A percentile compares a stretch with the other conserved stretches of the same genome.
Evolutionary conservation across 2,113 vertebrate genomes (phyloP).

Genomic region (Zapus hudsonius): DNA sequence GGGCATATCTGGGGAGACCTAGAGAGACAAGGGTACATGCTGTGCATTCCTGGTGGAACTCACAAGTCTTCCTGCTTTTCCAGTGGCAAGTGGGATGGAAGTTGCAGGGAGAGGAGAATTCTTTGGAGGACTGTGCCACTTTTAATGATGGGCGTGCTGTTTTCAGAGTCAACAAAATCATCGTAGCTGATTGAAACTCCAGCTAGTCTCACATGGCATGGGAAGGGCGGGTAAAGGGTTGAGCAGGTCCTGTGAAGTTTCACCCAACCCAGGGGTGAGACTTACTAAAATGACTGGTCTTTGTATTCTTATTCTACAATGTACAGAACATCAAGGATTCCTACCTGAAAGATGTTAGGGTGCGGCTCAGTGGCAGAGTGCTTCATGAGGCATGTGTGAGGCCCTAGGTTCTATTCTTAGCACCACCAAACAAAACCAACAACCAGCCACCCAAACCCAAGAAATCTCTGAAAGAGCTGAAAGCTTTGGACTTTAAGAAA

Average conservation of each 20-base stretch:
- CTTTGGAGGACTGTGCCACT: too few species aligned
- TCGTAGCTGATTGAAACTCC: background rate
- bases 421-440: background rate
- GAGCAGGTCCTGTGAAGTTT: too few species aligned
- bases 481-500: too few species aligned
- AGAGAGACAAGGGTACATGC: background rate
- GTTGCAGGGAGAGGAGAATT: background rate
- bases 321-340: too few species aligned
- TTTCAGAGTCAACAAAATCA: background rate
- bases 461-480: background rate
- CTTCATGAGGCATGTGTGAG: background rate
- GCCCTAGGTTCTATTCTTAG: background rate
- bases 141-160: background rate
- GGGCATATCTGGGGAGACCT: accelerated
- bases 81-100: background rate
- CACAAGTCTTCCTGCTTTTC: background rate
- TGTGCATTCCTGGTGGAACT: background rate
- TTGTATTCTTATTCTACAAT: background rate
- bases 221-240: too few species aligned
- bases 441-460: background rate
- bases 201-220: background rate
- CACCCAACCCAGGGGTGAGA: background rate
- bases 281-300: background rate
- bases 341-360: too few species aligned
- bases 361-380: background rate